Percentiles rank a stretch among this genome's conserved stretches.
These are phyloP conservation scores for Centropristis striata DNA, from an alignment of 2,113 vertebrate species.

Conservation along the genomic window DNA sequence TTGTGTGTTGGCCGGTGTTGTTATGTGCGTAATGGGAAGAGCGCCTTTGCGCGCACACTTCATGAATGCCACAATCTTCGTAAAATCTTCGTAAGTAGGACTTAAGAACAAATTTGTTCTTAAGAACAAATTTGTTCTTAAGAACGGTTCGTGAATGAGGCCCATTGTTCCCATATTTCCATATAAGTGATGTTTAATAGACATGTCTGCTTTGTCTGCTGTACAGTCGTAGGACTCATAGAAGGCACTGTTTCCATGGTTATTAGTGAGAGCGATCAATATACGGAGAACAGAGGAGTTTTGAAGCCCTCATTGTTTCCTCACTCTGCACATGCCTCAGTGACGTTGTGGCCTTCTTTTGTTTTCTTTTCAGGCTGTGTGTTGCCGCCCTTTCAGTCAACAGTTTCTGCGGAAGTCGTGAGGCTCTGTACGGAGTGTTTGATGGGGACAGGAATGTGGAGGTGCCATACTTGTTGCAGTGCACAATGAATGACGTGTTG, in stretches of 20 bases:
- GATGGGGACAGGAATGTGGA: constrained; percentile 97
- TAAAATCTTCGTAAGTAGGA: no score
- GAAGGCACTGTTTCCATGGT: constrained; percentile 20
- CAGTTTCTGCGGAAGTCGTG: constrained; percentile 94
- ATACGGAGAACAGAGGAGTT: constrained; percentile 9
- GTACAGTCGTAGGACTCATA: background rate
- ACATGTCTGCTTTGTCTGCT: background rate
- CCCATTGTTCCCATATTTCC: background rate
- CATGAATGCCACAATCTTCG: no score
- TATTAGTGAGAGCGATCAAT: constrained; percentile 22
- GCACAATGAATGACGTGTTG: constrained; percentile 97
- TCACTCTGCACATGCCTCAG: background rate
- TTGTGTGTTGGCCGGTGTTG: no score
- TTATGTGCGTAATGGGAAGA: no score
- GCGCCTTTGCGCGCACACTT: no score
- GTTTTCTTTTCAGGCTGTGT: constrained; percentile 87
- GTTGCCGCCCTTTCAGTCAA: constrained; percentile 95
- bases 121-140: no score
- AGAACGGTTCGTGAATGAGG: no score
- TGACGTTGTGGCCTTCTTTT: background rate
- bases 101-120: no score
- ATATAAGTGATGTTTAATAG: background rate
- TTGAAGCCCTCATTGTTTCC: constrained; percentile 25
- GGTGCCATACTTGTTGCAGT: constrained; percentile 96
- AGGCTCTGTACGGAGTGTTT: constrained; percentile 97